phyloP scores from a whole-genome alignment of 2,113 vertebrate species.

The Sinocyclocheilus rhinocerous region DNA sequence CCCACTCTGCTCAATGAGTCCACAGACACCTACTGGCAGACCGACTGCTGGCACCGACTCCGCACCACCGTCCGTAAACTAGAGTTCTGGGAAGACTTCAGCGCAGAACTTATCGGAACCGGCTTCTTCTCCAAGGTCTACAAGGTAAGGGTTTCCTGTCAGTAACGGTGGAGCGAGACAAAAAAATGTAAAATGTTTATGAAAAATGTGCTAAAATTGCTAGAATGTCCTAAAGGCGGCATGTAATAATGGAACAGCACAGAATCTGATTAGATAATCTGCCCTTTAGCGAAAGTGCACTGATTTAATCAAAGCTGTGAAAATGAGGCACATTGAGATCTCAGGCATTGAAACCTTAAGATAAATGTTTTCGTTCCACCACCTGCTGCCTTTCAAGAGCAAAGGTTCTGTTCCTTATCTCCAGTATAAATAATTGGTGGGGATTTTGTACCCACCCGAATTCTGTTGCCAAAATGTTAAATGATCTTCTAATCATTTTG shows the following conservation, averaged over 20 bases:
- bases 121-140: conserved; percentile 81
- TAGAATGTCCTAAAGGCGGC: background rate
- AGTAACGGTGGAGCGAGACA: background rate
- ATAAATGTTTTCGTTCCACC: conserved; percentile 10
- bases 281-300: background rate
- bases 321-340: background rate
- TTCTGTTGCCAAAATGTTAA: conserved; percentile 14
- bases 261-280: conserved; percentile 11
- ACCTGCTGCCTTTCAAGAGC: conserved; percentile 3
- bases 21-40: conserved; percentile 66
- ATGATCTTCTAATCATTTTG: background rate
- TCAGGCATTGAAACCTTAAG: background rate
- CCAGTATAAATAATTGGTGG: background rate
- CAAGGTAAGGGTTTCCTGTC: conserved; percentile 69
- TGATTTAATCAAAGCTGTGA: conserved; percentile 1
- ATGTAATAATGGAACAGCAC: background rate
- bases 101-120: conserved; percentile 70
- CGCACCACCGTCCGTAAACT: conserved; percentile 73
- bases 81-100: conserved; percentile 81
- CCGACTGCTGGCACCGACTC: conserved; percentile 71
- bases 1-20: conserved; percentile 63
- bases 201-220: background rate
- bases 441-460: background rate
- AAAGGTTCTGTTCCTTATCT: conserved; percentile 23
- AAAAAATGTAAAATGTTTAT: background rate